These are phyloP conservation scores for Onthophagus sagittarius DNA, from an alignment of 2,888 invertebrate genomes.

Conservation along the genomic window DNA sequence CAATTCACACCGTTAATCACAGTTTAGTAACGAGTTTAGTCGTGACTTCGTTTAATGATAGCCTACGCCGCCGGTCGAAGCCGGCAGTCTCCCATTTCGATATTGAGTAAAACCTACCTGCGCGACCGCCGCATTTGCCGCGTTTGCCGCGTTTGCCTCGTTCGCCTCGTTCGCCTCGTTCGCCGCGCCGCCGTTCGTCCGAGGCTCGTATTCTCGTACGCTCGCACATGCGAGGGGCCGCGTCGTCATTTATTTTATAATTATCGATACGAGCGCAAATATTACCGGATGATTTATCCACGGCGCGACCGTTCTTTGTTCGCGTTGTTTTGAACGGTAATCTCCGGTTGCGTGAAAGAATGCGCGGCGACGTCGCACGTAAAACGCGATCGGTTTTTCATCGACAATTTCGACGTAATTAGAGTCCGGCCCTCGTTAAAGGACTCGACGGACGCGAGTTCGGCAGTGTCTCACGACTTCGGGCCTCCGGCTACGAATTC, in stretches of 20 bases:
- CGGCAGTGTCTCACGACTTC: constrained; percentile 17
- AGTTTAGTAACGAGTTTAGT: constrained; percentile 39
- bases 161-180: not conserved
- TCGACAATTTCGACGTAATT: constrained; percentile 41
- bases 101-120: constrained; percentile 27
- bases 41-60: constrained; percentile 42
- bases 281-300: constrained; percentile 10
- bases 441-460: constrained; percentile 30
- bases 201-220: not conserved
- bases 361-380: constrained; percentile 16
- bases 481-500: not conserved
- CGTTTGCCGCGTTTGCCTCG: not conserved
- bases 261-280: constrained; percentile 17
- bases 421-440: constrained; percentile 40
- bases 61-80: constrained; percentile 31
- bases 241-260: constrained; percentile 17
- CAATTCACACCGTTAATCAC: constrained; percentile 41
- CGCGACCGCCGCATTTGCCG: too few relatives aligned
- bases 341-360: constrained; percentile 39
- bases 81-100: constrained; percentile 34
- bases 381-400: constrained; percentile 41
- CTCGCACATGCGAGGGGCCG: not conserved
- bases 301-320: constrained; percentile 5
- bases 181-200: not conserved
- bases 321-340: not conserved